These are phyloP conservation scores for Scolopax mira DNA, from an alignment of 2,113 vertebrate genomes.

Conservation along the genomic window DNA sequence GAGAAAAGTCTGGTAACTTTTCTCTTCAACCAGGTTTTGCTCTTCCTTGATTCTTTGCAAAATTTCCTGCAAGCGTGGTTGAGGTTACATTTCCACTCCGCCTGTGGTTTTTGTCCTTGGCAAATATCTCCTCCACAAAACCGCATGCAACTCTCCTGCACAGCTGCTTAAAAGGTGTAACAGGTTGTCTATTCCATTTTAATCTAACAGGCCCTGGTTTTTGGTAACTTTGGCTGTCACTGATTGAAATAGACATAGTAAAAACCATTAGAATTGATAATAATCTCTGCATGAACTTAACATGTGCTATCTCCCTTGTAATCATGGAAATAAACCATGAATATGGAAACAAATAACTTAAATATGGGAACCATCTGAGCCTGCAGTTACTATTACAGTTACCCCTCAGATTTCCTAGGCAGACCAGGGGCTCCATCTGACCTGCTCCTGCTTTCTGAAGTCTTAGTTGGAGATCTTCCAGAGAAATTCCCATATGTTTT, in stretches of 20 bases:
- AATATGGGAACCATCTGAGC: neutral
- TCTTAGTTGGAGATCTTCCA: neutral
- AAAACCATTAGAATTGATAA: neutral
- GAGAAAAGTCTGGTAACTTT: neutral
- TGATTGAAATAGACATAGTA: neutral
- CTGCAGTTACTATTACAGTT: neutral
- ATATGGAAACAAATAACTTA: neutral
- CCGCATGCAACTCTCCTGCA: rapidly evolving
- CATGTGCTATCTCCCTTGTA: neutral
- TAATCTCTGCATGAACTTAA: neutral
- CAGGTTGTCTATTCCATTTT: neutral
- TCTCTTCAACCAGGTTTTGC: neutral
- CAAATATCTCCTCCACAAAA: neutral
- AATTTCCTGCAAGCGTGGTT: neutral
- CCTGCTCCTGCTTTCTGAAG: neutral
- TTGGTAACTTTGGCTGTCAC: neutral
- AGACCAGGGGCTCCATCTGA: neutral
- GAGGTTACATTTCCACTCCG: neutral
- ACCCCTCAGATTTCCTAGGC: neutral
- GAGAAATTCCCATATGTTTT: neutral
- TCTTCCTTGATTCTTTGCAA: neutral
- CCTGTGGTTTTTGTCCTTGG: neutral
- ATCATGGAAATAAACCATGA: neutral
- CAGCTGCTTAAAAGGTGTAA: neutral
- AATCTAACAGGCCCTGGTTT: neutral